Evolutionary conservation across 2,888 invertebrate species (phyloP).

Genomic region (Drosophila pseudotalamancana): DNA sequence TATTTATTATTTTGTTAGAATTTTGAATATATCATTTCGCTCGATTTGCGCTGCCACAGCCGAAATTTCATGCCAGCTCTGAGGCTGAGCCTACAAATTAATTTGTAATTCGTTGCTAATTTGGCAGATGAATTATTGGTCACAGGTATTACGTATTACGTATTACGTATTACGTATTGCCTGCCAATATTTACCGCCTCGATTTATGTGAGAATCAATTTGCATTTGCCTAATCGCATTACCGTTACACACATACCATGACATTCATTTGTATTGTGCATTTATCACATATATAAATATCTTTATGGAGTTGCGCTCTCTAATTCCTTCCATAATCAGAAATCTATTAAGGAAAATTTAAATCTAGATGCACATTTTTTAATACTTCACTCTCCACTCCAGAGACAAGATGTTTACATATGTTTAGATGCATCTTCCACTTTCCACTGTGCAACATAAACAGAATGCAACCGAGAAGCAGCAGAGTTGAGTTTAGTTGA

Average conservation of each 20-base stretch:
- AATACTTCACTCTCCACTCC: background rate
- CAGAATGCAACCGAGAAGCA: conserved; percentile 32
- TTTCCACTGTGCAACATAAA: conserved; percentile 53
- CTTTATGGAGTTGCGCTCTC: background rate
- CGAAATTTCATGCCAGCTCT: conserved; percentile 62
- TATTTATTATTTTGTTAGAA: conserved; percentile 81
- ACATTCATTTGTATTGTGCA: too few species aligned
- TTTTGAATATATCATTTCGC: conserved; percentile 79
- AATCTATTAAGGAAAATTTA: background rate
- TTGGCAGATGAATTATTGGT: conserved; percentile 49
- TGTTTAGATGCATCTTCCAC: conserved; percentile 53
- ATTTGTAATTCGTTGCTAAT: conserved; percentile 82
- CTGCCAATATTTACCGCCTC: conserved; percentile 38
- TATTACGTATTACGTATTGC: too few species aligned
- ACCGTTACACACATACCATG: too few species aligned
- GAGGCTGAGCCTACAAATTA: conserved; percentile 71
- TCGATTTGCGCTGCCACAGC: conserved; percentile 54
- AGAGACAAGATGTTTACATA: conserved; percentile 47
- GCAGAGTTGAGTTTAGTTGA: background rate
- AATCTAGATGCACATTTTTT: conserved; percentile 11
- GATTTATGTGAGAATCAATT: conserved; percentile 72
- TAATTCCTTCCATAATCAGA: background rate
- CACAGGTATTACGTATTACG: too few species aligned
- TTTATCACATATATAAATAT: background rate
- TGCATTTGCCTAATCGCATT: conserved; percentile 16